These are phyloP conservation scores for Campopleginae sp. DNA, from an alignment of 2,888 invertebrate genomes.

Conservation along the genomic window DNA sequence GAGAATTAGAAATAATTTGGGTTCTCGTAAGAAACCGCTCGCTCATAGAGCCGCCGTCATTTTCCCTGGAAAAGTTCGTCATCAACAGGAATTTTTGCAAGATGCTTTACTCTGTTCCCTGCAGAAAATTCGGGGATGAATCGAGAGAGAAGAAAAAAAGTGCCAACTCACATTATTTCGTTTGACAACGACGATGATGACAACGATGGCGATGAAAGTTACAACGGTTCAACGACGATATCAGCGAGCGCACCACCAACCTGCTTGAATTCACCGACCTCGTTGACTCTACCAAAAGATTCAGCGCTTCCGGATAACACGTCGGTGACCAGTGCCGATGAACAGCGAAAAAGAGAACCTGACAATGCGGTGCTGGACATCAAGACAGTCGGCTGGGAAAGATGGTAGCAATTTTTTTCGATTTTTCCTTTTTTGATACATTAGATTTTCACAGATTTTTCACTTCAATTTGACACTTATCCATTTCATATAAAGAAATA, in stretches of 20 bases:
- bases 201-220: constrained; percentile 75
- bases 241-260: constrained; percentile 88
- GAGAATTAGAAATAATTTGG: not conserved
- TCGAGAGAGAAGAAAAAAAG: constrained; percentile 85
- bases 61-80: not conserved
- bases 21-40: not conserved
- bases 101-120: not conserved
- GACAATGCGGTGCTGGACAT: constrained; percentile 68
- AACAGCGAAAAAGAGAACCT: constrained; percentile 66
- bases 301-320: constrained; percentile 82
- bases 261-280: constrained; percentile 87
- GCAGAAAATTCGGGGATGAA: constrained; percentile 60
- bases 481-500: not conserved
- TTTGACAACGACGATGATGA: constrained; percentile 87
- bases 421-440: not conserved
- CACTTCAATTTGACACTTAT: not conserved
- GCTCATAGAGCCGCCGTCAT: not conserved
- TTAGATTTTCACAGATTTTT: not conserved
- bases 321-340: constrained; percentile 15
- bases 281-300: constrained; percentile 79
- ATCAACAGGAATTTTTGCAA: not conserved
- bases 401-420: constrained; percentile 69
- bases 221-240: constrained; percentile 62
- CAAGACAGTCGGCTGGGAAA: constrained; percentile 74
- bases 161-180: constrained; percentile 88